Evolutionary conservation across 2,888 invertebrate genomes (phyloP).

Genomic region (Agonopterix heracliana): DNA sequence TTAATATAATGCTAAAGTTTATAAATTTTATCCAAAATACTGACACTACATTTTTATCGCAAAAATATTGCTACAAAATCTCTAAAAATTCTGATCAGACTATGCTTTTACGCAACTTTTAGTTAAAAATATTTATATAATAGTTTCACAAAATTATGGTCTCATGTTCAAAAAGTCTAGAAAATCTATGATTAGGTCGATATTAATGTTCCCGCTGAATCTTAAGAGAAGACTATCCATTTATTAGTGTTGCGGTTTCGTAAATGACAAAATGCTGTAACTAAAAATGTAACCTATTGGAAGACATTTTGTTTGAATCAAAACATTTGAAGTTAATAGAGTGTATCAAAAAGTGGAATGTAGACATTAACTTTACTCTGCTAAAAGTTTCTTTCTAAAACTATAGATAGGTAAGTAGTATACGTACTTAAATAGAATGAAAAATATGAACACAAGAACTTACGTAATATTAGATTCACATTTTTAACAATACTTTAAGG

Average conservation of each 20-base stretch:
- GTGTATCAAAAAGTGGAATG: constrained; percentile 44
- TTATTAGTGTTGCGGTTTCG: constrained; percentile 3
- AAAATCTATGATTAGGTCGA: constrained; percentile 60
- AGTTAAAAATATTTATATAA: constrained; percentile 29
- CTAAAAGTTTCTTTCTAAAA: constrained; percentile 3
- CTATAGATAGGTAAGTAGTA: neutral
- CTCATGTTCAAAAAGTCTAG: constrained; percentile 30
- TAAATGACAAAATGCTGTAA: constrained; percentile 12
- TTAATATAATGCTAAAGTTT: constrained; percentile 44
- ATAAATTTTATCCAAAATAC: constrained; percentile 68
- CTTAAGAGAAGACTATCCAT: constrained; percentile 26
- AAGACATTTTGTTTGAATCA: constrained; percentile 62
- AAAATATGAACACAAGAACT: constrained; percentile 44
- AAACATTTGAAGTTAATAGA: constrained; percentile 24
- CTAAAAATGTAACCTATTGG: constrained; percentile 63
- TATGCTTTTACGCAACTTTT: constrained; percentile 31
- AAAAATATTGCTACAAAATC: constrained; percentile 65
- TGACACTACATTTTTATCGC: constrained; percentile 54
- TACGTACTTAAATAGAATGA: constrained; percentile 30
- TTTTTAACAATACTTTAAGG: constrained; percentile 36
- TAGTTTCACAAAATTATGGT: constrained; percentile 9
- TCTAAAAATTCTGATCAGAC: constrained; percentile 51
- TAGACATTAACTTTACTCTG: constrained; percentile 19
- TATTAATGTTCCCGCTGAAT: constrained; percentile 59
- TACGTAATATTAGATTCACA: constrained; percentile 24